A percentile compares a stretch with the other conserved stretches of the same genome.
These are phyloP conservation scores for Bergia sp. DNA, from an alignment of 92 coral and sea anemone genomes.

Conservation along the genomic window DNA sequence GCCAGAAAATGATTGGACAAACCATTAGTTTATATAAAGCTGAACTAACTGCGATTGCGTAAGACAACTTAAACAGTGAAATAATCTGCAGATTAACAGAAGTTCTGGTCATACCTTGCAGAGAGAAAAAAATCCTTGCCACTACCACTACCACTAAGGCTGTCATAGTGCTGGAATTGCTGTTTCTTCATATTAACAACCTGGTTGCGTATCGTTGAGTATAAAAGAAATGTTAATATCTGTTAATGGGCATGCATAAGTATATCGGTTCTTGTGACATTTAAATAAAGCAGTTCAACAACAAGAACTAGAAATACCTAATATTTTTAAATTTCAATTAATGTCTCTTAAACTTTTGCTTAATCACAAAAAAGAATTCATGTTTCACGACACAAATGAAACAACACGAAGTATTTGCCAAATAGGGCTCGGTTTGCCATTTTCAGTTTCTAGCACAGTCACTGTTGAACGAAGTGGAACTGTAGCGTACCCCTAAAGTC, in stretches of 20 bases:
- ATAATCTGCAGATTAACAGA: background rate
- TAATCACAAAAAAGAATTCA: background rate
- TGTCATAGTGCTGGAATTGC: background rate
- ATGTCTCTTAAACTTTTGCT: background rate
- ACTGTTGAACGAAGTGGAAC: slow-evolving; percentile 1
- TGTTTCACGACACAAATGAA: too few relatives aligned
- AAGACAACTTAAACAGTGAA: background rate
- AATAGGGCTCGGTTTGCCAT: too few relatives aligned
- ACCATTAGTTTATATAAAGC: too few relatives aligned
- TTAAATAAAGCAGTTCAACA: background rate
- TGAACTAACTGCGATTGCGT: background rate
- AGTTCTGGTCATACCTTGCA: background rate
- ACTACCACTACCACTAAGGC: background rate
- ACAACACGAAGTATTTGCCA: too few relatives aligned
- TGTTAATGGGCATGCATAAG: too few relatives aligned
- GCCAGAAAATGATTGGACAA: background rate
- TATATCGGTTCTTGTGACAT: slow-evolving; percentile 4
- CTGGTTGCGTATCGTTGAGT: too few relatives aligned
- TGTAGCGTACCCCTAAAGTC: background rate
- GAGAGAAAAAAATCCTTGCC: slow-evolving; percentile 6
- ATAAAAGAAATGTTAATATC: too few relatives aligned
- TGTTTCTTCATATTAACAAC: background rate
- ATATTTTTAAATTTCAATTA: background rate
- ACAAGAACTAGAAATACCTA: background rate
- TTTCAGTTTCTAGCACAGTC: background rate